Base-by-base conservation (phyloP, 2,888 invertebrate species). In the Ophonus ardosiacus region DNA sequence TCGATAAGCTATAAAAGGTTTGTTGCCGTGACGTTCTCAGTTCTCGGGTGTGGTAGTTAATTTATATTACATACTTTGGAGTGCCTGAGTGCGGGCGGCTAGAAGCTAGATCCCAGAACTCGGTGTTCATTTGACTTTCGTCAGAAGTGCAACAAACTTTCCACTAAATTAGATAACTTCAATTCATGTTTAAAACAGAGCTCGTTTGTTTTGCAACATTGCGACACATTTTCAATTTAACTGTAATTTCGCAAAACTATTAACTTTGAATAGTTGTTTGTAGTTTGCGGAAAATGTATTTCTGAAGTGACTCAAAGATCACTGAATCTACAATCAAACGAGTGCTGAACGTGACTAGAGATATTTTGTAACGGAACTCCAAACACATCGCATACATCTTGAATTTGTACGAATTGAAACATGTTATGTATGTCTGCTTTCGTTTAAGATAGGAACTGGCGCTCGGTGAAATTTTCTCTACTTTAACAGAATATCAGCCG, bases 81-180 rank as follows among this genome's bases (percentile, higher is more conserved):
- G 5, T 17, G 17, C n/a, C 18, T 15, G n/a, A 7, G 15, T 59
- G 15, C 59, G 15, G 15, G 57, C 17, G n/a, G 18, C 59, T 7
- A 15, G n/a, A 15, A 10, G 18, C 59, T 7, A 15, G n/a, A 15
- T 17, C 15, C 59, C n/a, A 59, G 1, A 63, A 68, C 5, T 68
- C 68, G 76, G 15, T 21, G 51, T 51, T 76, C 76, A 76, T 76
- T 76, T 76, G 51, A 56, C n/a, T 43, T 38, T 38, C n/a, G 68
- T 76, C 76, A 76, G 7, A 76, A 51, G 24, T 43, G 76, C 80
- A 80, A 80, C 80, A 80, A 61, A 80, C 80, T 80, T 80, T 80
- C 61, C n/a, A 38, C 18, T 61, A 61, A 31, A 40, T 80, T 61
- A 80, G 31, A 38, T 68, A 13, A 68, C 15, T 68, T 63, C n/a